Base-by-base conservation (phyloP, 2,888 invertebrate genomes). In the Leucania comma region DNA sequence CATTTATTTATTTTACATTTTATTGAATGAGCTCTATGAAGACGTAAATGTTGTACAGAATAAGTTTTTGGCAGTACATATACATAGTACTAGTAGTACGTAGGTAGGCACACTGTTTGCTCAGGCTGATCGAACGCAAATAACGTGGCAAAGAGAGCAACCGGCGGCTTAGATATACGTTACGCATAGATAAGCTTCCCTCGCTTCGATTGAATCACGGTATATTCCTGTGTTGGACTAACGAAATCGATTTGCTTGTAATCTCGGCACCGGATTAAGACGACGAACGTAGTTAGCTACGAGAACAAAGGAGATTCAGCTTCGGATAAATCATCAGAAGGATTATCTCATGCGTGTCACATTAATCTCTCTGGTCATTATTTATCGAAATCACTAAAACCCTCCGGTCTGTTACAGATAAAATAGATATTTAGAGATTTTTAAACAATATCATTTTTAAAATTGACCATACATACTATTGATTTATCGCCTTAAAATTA, bases 221-320 rank as follows among this genome's bases (percentile, higher is more conserved):
- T 87, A 88, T 87, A 89, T 87, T 87, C 83, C 75, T 81, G 82
- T 83, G 89, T 90, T 84, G 81, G 87, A 87, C 88, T 87, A 89
- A 88, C 83, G 83, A 88, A 91, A 93, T 92, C 91, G 89, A 92
- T 93, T 92, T 81, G 84, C 87, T 88, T 87, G 89, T 93, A 92
- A 93, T 93, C 92, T 90, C 87, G 78, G 86, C 82, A 78, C 74
- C 73, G 87, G 89, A 90, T 91, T 91, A 89, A 88, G 85, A 83
- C 80, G 80, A 82, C 80, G 76, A 83, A 62, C 85, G 86, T 86
- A 89, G 89, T 88, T 90, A 87, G 86, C 86, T 87, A 83, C 85
- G 90, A 90, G 91, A 92, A 91, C 90, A 91, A 91, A 88, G 86
- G 86, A 88, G 69, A 80, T 79, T 73, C 69, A 72, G 59, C 57